A percentile compares a stretch with the other conserved stretches of the same genome.
Evolutionary conservation across 2,888 invertebrate genomes (phyloP).

Genomic region (Bellardia bayeri): DNA sequence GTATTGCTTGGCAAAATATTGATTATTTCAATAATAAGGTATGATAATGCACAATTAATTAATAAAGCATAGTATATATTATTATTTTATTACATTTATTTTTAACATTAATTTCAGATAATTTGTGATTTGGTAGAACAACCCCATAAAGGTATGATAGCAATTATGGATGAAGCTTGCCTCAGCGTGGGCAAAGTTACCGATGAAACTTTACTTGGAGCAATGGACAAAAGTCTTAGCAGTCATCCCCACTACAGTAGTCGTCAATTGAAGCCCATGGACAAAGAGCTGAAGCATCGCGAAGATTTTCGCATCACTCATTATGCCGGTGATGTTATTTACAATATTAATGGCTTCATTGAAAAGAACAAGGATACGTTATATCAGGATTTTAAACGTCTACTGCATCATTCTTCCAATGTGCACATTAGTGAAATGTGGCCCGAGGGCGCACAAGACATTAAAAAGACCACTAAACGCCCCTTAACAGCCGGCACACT

Average conservation of each 20-base stretch:
- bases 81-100: background rate
- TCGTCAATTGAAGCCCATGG: constrained; percentile 91
- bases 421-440: constrained; percentile 93
- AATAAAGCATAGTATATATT: constrained; percentile 2
- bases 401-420: constrained; percentile 93
- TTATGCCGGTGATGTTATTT: constrained; percentile 98
- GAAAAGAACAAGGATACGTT: constrained; percentile 99
- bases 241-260: constrained; percentile 96
- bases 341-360: constrained; percentile 94
- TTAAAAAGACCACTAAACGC: constrained; percentile 96
- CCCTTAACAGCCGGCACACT: constrained; percentile 97
- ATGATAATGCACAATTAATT: constrained; percentile 5
- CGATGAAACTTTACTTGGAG: constrained; percentile 93
- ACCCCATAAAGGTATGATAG: constrained; percentile 94
- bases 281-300: constrained; percentile 91
- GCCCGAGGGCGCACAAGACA: constrained; percentile 97
- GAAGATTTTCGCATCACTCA: constrained; percentile 94
- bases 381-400: constrained; percentile 98
- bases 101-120: constrained; percentile 81
- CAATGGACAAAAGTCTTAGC: constrained; percentile 95
- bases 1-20: constrained; percentile 97
- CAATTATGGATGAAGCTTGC: constrained; percentile 99
- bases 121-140: constrained; percentile 98
- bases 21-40: constrained; percentile 98
- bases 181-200: constrained; percentile 96